Evolutionary conservation across 2,888 invertebrate species (phyloP), one percentile per base, ranked within the genome.

Genomic region (Hemistola chrysoprasaria): DNA sequence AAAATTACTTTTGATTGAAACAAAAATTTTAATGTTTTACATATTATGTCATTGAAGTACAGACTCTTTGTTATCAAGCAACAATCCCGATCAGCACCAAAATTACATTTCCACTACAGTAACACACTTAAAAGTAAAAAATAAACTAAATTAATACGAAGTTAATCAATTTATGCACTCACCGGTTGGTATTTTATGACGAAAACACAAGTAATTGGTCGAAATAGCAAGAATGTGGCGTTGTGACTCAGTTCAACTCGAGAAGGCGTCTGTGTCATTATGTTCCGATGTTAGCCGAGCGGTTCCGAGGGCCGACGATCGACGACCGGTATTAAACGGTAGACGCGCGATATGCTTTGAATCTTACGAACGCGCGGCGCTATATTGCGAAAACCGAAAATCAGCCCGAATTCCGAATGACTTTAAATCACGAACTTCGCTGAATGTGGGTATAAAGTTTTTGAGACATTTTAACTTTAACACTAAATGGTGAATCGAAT

Each of bases 231-330:
- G 30, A 11, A 22, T 44, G 27, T 40, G 46, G 22, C 41, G 43
- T 40, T 84, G 81, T 85, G 73, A 79, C 86, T 83, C 87, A 80
- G 75, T 61, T 79, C 81, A 74, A 33, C 72, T 67, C 78, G 80
- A 70, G 74, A 64, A 72, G 65, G 66, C 55, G 16, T 16, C 16
- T 16, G 16, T 16, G 16, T 16, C 68, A 74, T 66, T 53, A 59
- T 61, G 64, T 51, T 63, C 68, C 80, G 86, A 78, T 71, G 70
- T 61, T 62, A 60, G 68, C 74, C 78, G 79, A 80, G 68, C 73
- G 71, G 61, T 73, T 72, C 68, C 69, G 62, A 66, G 23, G 32
- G 7, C 11, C n/a, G n/a, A n/a, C n/a, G n/a, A n/a, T n/a, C n/a
- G n/a, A n/a, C n/a, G n/a, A n/a, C n/a, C n/a, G n/a, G n/a, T n/a